Base-by-base conservation (phyloP, 2,888 invertebrate genomes). In the Leptinotarsa haldemani region DNA sequence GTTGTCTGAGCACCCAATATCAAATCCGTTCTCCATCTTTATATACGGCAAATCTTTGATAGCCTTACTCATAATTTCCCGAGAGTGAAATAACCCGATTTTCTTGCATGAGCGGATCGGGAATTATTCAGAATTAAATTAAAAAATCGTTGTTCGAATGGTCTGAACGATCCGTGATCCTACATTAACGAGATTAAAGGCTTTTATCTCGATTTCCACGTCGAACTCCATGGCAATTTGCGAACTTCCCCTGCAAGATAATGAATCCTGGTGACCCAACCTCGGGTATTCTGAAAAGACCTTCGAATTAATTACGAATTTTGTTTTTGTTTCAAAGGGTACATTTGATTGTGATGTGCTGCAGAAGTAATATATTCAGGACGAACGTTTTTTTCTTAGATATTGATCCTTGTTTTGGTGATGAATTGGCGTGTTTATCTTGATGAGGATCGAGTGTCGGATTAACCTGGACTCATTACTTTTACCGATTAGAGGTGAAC, bases 181-280 rank as follows among this genome's bases (percentile, higher is more conserved):
- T 15, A 61, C 25, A 61, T 15, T 61, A 61, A 61, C 9, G 61
- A 25, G 61, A 61, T 61, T 61, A 61, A 61, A 30, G 61, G 61
- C 61, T 61, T 61, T 18, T 30, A 30, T 30, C 25, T 30, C 61
- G 25, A 61, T 61, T 61, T 25, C 30, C 61, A 61, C 16, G 25
- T 61, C 61, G 61, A 61, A 61, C 16, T 25, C 61, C n/a, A 61
- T n/a, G 61, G 61, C 61, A 30, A 61, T 61, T 61, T 30, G 61
- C 61, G 15, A 61, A 61, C 25, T 61, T 30, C 4, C 30, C 30
- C 16, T 30, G 30, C 25, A 30, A 30, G 61, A 61, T 61, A 61
- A 61, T 61, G 30, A 30, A 30, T 61, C 7, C 16, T 7, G 16
- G 15, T 16, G 30, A 22, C 25, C 30, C n/a, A 30, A 61, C 25